These are phyloP conservation scores for Lordiphosa collinella DNA, from an alignment of 1,140 invertebrate species.

Conservation along the genomic window DNA sequence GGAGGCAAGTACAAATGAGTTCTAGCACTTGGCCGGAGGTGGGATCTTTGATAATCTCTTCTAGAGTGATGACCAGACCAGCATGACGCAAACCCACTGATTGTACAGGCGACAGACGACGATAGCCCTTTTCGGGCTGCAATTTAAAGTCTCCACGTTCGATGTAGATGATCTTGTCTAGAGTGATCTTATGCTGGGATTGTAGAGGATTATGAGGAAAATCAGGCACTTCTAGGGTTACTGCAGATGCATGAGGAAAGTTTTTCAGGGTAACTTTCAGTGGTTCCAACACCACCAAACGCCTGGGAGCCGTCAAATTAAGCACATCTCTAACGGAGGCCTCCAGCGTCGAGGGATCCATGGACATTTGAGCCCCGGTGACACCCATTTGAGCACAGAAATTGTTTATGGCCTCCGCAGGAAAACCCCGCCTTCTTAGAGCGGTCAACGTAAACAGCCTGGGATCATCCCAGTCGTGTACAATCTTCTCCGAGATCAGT, in stretches of 20 bases:
- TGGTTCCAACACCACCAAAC: constrained; percentile 96
- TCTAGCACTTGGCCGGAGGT: constrained; percentile 83
- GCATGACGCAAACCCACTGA: constrained; percentile 95
- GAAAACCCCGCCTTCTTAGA: constrained; percentile 95
- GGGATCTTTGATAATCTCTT: constrained; percentile 83
- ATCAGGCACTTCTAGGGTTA: constrained; percentile 88
- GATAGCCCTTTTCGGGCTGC: constrained; percentile 92
- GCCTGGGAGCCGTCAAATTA: constrained; percentile 92
- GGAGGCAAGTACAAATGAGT: constrained; percentile 86
- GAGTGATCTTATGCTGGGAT: constrained; percentile 87
- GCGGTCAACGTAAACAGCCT: constrained; percentile 96
- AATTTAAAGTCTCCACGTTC: constrained; percentile 94
- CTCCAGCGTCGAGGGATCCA: constrained; percentile 96
- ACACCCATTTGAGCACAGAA: constrained; percentile 98
- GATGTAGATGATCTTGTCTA: constrained; percentile 91
- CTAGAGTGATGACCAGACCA: constrained; percentile 89
- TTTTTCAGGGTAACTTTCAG: constrained; percentile 94
- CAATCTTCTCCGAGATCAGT: constrained; percentile 92
- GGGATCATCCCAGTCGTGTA: constrained; percentile 99
- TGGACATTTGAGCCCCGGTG: constrained; percentile 93
- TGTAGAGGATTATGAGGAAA: constrained; percentile 92
- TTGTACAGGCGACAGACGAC: constrained; percentile 91
- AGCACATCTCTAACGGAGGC: constrained; percentile 94
- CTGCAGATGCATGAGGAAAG: constrained; percentile 82
- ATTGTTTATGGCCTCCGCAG: constrained; percentile 95